phyloP scores from a whole-genome alignment of 2,113 vertebrate genomes.

The Tenebrosternarchus preto region DNA sequence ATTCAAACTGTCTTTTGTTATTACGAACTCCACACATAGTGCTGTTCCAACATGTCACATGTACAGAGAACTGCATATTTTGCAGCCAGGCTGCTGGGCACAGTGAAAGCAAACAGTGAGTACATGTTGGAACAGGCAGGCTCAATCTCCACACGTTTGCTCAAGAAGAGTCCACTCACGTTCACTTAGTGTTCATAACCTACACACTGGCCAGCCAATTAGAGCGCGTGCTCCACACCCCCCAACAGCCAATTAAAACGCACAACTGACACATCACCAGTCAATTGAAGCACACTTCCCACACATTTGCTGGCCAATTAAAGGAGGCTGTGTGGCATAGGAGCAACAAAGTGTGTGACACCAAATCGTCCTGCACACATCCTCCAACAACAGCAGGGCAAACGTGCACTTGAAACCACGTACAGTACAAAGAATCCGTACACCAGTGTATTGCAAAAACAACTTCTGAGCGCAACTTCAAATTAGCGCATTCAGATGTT shows the following conservation, averaged over 20 bases:
- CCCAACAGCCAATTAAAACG: constrained; percentile 27
- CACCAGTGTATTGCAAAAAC: neutral
- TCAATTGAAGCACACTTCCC: constrained; percentile 33
- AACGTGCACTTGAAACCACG: neutral
- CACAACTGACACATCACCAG: constrained; percentile 25
- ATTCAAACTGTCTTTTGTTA: too few relatives aligned
- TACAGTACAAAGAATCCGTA: neutral
- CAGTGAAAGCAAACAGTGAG: neutral
- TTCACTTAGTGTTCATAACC: neutral
- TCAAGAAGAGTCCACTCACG: constrained; percentile 2
- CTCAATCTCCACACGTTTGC: neutral
- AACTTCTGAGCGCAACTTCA: neutral
- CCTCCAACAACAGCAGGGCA: neutral
- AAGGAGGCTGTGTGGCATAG: neutral
- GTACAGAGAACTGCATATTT: too few relatives aligned
- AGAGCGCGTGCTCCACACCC: constrained; percentile 11
- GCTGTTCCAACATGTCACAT: too few relatives aligned
- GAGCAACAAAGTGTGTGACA: neutral
- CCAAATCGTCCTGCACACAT: neutral
- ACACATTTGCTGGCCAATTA: constrained; percentile 37
- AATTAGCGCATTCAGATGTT: neutral
- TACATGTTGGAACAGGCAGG: neutral
- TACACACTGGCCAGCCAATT: constrained; percentile 19
- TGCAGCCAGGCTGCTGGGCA: neutral
- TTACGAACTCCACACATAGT: neutral